Conservation (phyloP, 1,140 invertebrate genomes). For the Caenorhabditis elegans region WBcel235 BX284605.5:11920501-11921000, state of each 20-base stretch:
- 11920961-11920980: neutral
- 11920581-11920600: neutral
- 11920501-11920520: constrained; percentile 21
- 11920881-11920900: neutral
- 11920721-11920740: neutral
- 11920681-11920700: no score
- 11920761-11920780: neutral
- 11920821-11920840: neutral
- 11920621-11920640: constrained; percentile 13
- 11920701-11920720: no score
- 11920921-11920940: neutral
- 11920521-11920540: constrained; percentile 15
- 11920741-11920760: constrained; percentile 16
- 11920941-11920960: neutral
- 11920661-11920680: neutral
- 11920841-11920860: constrained; percentile 21
- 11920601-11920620: neutral
- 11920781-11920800: neutral
- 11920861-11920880: constrained; percentile 1
- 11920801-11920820: constrained; percentile 22
- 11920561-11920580: neutral
- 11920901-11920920: constrained; percentile 33
- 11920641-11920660: constrained; percentile 32
- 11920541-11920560: neutral
- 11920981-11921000: no score